phyloP scores from a whole-genome alignment of 2,113 vertebrate genomes.

The Neopipo cinnamomea region DNA sequence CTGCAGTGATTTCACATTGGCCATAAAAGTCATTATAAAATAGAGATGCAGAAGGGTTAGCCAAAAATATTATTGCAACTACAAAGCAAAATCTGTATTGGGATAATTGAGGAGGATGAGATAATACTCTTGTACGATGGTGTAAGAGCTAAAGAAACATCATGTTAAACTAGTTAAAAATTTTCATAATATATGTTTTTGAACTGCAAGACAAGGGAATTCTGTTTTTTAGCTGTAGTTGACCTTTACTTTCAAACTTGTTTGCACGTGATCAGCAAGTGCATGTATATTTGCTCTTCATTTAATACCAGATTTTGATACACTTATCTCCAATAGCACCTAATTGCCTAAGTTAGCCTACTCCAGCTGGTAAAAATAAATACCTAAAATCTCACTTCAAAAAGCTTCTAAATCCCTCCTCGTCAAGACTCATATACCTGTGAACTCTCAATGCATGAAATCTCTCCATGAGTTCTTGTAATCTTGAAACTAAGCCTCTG shows the following conservation, averaged over 20 bases:
- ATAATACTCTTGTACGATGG: not conserved
- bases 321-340: not conserved
- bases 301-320: not conserved
- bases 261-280: not conserved
- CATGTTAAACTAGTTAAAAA: not conserved
- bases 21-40: not conserved
- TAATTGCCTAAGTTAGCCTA: not conserved
- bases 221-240: not conserved
- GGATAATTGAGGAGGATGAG: not conserved
- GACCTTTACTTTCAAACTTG: not conserved
- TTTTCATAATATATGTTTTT: not conserved
- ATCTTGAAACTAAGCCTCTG: not conserved
- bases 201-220: not conserved
- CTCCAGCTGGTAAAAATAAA: not conserved
- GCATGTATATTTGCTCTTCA: not conserved
- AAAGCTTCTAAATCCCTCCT: not conserved
- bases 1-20: not conserved
- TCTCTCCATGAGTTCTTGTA: not conserved
- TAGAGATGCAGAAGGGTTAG: not conserved
- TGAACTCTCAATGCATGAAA: not conserved
- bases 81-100: not conserved
- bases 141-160: not conserved
- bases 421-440: not conserved
- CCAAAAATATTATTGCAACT: not conserved
- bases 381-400: not conserved